Percentiles rank a stretch among this genome's conserved stretches.
phyloP scores from a whole-genome alignment of 2,113 vertebrate genomes.

The Vidua macroura region DNA sequence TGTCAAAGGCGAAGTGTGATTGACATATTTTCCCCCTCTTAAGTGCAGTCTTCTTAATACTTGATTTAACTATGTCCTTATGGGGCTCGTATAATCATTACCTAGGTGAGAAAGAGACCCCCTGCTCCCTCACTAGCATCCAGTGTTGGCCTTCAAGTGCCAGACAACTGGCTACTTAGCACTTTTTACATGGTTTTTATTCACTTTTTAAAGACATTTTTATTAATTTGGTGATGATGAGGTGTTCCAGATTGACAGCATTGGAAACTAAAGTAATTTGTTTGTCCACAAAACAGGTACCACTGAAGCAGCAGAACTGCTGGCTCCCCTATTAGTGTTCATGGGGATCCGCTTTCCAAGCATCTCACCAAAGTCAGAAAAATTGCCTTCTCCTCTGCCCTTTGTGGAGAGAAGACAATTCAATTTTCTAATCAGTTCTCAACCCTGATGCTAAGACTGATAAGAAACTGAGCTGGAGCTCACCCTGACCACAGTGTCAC shows the following conservation, averaged over 20 bases:
- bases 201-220: background rate
- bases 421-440: background rate
- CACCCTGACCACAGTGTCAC: background rate
- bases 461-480: background rate
- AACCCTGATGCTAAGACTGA: background rate
- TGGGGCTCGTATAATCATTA: slow-evolving; percentile 68
- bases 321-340: fast-evolving
- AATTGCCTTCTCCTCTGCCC: background rate
- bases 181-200: background rate
- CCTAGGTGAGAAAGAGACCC: slow-evolving; percentile 71
- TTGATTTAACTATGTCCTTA: slow-evolving; percentile 82
- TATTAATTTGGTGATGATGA: slow-evolving; percentile 31
- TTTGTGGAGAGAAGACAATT: background rate
- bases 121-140: slow-evolving; percentile 22
- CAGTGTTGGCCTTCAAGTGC: background rate
- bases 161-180: background rate
- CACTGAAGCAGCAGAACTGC: background rate
- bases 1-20: slow-evolving; percentile 83
- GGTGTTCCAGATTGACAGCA: background rate
- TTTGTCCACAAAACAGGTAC: slow-evolving; percentile 10
- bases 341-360: background rate
- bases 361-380: background rate
- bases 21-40: slow-evolving; percentile 79
- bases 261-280: slow-evolving; percentile 3
- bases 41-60: slow-evolving; percentile 74